A percentile compares a stretch with the other conserved stretches of the same genome.
Conservation (phyloP, 92 coral and sea anemone species). For the Pocillopora meandrina region DNA sequence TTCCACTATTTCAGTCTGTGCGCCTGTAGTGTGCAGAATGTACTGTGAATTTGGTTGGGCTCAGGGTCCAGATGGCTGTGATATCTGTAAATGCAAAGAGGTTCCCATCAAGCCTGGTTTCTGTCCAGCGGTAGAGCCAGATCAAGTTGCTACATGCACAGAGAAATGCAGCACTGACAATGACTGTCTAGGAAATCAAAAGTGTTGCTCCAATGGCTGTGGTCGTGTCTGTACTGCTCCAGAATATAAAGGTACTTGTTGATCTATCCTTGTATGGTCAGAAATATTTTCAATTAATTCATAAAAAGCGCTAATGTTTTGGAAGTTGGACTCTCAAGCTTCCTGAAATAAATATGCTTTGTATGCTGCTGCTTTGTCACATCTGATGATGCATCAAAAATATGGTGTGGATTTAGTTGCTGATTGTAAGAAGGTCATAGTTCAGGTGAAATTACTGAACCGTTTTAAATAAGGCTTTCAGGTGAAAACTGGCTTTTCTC, state of each 20-base stretch:
- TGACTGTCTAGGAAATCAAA: conserved; percentile 76
- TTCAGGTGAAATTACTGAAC: too few species aligned
- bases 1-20: conserved; percentile 60
- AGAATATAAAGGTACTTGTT: conserved; percentile 65
- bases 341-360: too few species aligned
- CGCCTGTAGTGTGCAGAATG: conserved; percentile 78
- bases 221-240: conserved; percentile 68
- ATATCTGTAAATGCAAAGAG: conserved; percentile 72
- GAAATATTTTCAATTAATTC: too few species aligned
- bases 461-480: too few species aligned
- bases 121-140: conserved; percentile 62
- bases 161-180: conserved; percentile 68
- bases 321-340: too few species aligned
- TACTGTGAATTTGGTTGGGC: conserved; percentile 87
- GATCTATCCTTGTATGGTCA: background rate
- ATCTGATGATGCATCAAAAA: too few species aligned
- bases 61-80: conserved; percentile 84
- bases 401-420: too few species aligned
- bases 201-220: conserved; percentile 89
- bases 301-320: too few species aligned
- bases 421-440: too few species aligned
- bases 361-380: too few species aligned
- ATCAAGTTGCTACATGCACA: conserved; percentile 32
- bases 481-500: too few species aligned
- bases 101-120: conserved; percentile 82